Base-by-base conservation (phyloP, 2,113 vertebrate species). In the Lepidiolamprologus cunningtoni region DNA sequence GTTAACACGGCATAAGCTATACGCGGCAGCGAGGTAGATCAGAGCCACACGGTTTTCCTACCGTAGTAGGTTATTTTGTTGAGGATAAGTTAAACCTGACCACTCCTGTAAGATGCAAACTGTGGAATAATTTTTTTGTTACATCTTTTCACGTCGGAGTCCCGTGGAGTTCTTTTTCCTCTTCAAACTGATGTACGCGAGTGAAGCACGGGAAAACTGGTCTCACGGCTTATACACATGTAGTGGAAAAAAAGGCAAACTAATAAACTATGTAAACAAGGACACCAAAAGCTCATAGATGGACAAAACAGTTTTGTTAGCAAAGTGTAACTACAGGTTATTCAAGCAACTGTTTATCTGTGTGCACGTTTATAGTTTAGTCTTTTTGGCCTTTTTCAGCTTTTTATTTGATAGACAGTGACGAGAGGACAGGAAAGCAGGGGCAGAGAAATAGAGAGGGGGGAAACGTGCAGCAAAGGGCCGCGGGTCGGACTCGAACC, bases 401-500 rank as follows among this genome's bases (percentile, higher is more conserved):
- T 58, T 31, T 58, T 58, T 17, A 58, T 58, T 28, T 58, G 37
- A 40, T 40, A 40, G 37, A 40, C 9, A 26, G 21, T 26, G 21
- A 26, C 4, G 2, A 57, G 23, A 57, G 12, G 21, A 57, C 23
- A 57, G 3, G 23, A 57, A 57, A 57, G 54, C 21, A 26, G 12
- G 54, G 21, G 7, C 21, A 3, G 54, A 26, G 54, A 26, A 0
- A 26, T 5, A 14, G 54, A 10, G 9, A 4, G 0, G 54, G 21
- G 53, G 54, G 23, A 14, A 4, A 57, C 54, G 1, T 57, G 54
- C 23, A 57, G 54, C 54, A 57, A 57, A 57, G 23, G 54, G 23
- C 23, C 1, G 1, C 7, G 1, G 12, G 21, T 26, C 21, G 0
- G 21, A 57, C 12, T 14, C 4, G 1, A 57, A 57, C 54, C 21